Conservation (phyloP, 2,797 vertebrate genomes). For the Pseudochirops cupreus region DNA sequence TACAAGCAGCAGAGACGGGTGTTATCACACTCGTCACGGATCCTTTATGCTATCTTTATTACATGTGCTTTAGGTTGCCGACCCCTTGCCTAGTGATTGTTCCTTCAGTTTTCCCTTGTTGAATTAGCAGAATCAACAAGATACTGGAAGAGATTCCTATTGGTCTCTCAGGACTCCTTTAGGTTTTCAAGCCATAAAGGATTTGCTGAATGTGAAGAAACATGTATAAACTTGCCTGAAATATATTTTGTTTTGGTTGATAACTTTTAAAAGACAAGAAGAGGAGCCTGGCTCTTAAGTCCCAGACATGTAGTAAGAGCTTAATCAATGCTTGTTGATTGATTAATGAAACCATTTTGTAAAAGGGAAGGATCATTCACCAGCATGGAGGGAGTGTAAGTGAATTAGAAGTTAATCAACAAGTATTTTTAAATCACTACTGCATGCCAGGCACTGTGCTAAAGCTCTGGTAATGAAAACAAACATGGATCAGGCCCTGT, state of each 20-base stretch:
- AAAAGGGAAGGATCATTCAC: not conserved
- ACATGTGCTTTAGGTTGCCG: not conserved
- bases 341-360: not conserved
- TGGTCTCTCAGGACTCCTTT: not conserved
- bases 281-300: not conserved
- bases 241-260: not conserved
- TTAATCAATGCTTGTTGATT: not conserved
- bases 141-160: not conserved
- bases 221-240: constrained; percentile 1
- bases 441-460: not conserved
- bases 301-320: not conserved
- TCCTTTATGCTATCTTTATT: not conserved
- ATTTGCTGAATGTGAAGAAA: not conserved
- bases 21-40: not conserved
- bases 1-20: not conserved
- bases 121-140: not conserved
- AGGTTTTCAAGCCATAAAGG: not conserved
- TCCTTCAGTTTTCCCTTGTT: not conserved
- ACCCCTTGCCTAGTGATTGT: not conserved
- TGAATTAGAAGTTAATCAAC: not conserved
- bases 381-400: not conserved
- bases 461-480: not conserved
- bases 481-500: not conserved
- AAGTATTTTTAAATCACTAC: not conserved
- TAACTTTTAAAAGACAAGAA: not conserved